phyloP scores from a whole-genome alignment of 1,140 invertebrate species.

The Bombus impatiens region DNA sequence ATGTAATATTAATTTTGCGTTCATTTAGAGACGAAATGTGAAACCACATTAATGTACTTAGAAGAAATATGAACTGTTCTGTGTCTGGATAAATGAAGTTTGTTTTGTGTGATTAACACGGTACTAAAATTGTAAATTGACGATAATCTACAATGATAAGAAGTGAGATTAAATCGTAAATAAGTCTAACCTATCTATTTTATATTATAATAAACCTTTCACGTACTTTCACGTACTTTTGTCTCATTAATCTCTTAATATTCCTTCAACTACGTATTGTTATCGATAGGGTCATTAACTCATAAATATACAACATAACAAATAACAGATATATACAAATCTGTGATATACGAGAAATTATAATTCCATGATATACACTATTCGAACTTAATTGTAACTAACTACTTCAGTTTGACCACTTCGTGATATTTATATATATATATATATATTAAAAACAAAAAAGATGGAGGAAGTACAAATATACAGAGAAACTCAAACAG shows the following conservation, averaged over 20 bases:
- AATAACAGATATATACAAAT: neutral
- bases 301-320: neutral
- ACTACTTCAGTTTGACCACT: neutral
- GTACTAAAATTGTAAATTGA: neutral
- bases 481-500: neutral
- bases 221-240: neutral
- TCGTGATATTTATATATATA: neutral
- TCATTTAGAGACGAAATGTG: neutral
- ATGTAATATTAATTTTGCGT: neutral
- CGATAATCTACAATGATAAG: neutral
- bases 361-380: neutral
- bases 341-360: neutral
- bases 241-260: neutral
- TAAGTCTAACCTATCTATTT: neutral
- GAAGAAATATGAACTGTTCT: neutral
- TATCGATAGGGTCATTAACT: neutral
- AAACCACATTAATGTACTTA: neutral
- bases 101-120: neutral
- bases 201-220: neutral
- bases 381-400: neutral
- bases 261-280: too few relatives aligned
- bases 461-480: neutral
- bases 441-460: too few relatives aligned
- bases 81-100: neutral
- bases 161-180: too few relatives aligned